Base-by-base conservation (phyloP, 2,888 invertebrate species). In the Cyaniris semiargus region DNA sequence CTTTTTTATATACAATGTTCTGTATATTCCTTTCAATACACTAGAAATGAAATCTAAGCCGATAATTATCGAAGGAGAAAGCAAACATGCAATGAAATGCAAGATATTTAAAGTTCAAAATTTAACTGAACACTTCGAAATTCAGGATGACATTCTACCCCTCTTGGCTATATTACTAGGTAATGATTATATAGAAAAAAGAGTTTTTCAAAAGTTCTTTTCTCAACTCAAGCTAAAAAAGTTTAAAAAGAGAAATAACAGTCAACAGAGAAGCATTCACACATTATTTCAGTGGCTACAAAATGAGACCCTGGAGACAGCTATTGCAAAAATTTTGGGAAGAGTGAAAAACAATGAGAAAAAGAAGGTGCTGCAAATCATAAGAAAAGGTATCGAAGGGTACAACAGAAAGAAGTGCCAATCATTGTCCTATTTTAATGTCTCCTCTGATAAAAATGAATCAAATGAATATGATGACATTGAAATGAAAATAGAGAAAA, bases 1-100 rank as follows among this genome's bases (percentile, higher is more conserved):
- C 90, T 99, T 98, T 90, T 98, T 96, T 85, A 96, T 99, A 80
- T 98, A 97, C 88, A 97, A 97, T 89, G 96, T 97, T 0, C 89
- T 95, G 1, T 98, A 98, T 82, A 96, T 99, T 81, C 97, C 98
- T 0, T 95, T 97, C 81, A 94, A 95, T 48, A 96, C 96, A 34
- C 85, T 97, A 15, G 95, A 96, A 5, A 87, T 94, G 7, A 94
- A 94, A 85, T 87, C 91, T 7, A 87, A 83, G 70, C 81, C 82
- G 1, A 80, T 88, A 56, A 85, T 86, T 31, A 83, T 86, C 27
- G 82, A 89, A 80, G 88, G 83, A 0, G 83, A 79, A 10, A 89
- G 86, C 81, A 82, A 88, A 27, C 91, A 89, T 84, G 94, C 89
- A 38, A 88, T 96, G 78, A 89, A 95, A 79, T 97, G 98, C 84